A percentile compares a stretch with the other conserved stretches of the same genome.
phyloP scores from a whole-genome alignment of 2,888 invertebrate species.

The Chironomus riparius region DNA sequence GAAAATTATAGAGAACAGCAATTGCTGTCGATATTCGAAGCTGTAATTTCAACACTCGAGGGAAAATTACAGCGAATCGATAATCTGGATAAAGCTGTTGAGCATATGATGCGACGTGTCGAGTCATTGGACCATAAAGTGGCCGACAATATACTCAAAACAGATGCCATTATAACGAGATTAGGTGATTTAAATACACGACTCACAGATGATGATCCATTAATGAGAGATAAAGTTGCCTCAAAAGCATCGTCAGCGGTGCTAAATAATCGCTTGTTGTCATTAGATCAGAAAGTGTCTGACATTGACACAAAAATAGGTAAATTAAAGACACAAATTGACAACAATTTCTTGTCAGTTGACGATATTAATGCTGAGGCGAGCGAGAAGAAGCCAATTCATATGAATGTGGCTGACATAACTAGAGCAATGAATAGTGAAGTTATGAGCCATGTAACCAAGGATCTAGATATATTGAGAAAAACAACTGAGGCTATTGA shows the following conservation, averaged over 20 bases:
- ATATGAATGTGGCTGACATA: conserved; percentile 59
- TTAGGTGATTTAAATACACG: conserved; percentile 65
- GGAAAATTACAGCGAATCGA: conserved; percentile 81
- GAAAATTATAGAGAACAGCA: conserved; percentile 69
- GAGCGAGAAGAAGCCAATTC: conserved; percentile 77
- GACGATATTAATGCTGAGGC: conserved; percentile 82
- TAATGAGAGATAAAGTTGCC: conserved; percentile 40
- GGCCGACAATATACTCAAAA: conserved; percentile 75
- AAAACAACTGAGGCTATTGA: conserved; percentile 70
- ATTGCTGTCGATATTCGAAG: conserved; percentile 80
- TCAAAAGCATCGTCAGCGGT: conserved; percentile 40
- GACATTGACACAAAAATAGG: conserved; percentile 72
- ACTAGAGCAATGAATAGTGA: conserved; percentile 55
- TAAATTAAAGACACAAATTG: conserved; percentile 70
- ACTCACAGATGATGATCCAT: conserved; percentile 52
- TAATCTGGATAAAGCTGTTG: conserved; percentile 78
- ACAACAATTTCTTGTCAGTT: conserved; percentile 67
- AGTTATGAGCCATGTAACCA: conserved; percentile 70
- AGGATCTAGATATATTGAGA: conserved; percentile 68
- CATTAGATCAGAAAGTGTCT: conserved; percentile 73
- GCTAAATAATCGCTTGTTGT: conserved; percentile 57
- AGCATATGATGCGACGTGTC: conserved; percentile 75
- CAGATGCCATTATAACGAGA: conserved; percentile 72
- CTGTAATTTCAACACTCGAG: conserved; percentile 79
- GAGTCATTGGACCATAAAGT: conserved; percentile 73